A percentile compares a stretch with the other conserved stretches of the same genome.
phyloP scores from a whole-genome alignment of 2,888 invertebrate species.

The Lasioglossum marginatum region DNA sequence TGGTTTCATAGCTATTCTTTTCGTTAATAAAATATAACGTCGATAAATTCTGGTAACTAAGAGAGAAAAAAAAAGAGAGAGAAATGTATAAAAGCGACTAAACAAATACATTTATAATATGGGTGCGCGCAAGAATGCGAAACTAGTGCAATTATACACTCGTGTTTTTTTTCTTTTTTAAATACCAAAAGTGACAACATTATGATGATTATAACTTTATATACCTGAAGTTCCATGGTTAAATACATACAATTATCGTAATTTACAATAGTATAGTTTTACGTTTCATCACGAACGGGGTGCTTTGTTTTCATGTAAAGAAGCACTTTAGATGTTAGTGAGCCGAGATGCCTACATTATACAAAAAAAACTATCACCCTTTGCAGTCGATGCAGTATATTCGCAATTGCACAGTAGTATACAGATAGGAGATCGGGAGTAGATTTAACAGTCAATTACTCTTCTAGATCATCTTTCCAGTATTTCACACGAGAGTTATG shows the following conservation, averaged over 20 bases:
- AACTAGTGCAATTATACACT: constrained; percentile 54
- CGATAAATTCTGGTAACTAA: constrained; percentile 60
- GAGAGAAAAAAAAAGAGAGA: constrained; percentile 17
- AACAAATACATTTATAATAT: constrained; percentile 54
- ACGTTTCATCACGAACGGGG: constrained; percentile 58
- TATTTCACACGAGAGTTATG: constrained; percentile 61
- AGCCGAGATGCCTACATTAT: constrained; percentile 65
- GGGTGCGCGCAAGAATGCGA: constrained; percentile 52
- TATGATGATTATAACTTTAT: constrained; percentile 67
- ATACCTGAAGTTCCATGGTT: constrained; percentile 64
- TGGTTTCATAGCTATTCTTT: constrained; percentile 55
- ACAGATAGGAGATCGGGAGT: constrained; percentile 70
- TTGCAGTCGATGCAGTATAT: constrained; percentile 71
- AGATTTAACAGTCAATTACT: constrained; percentile 68
- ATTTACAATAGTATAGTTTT: constrained; percentile 62
- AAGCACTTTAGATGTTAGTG: constrained; percentile 66
- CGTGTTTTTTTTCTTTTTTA: constrained; percentile 34
- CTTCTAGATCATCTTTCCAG: constrained; percentile 59
- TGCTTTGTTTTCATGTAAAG: constrained; percentile 61
- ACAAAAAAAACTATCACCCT: constrained; percentile 69
- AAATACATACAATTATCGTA: constrained; percentile 66
- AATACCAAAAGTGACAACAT: constrained; percentile 68
- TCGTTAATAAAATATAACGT: constrained; percentile 57
- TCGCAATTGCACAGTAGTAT: constrained; percentile 73
- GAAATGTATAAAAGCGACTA: constrained; percentile 48